These are phyloP conservation scores for Halictus ligatus DNA, from an alignment of 2,888 invertebrate species.

Conservation along the genomic window DNA sequence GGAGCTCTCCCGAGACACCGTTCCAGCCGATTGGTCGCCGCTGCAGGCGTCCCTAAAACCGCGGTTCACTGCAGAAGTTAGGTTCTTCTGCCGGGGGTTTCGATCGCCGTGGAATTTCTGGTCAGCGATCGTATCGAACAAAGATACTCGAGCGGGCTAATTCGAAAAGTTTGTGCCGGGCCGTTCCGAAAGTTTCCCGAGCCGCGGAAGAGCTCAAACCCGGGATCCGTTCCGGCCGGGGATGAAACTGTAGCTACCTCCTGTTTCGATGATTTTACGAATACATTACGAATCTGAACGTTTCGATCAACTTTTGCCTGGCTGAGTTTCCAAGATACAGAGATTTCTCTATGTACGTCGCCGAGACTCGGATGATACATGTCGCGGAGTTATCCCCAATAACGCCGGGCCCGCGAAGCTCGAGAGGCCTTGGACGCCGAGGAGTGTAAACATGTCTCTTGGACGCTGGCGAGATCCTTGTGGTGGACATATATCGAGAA, in stretches of 20 bases:
- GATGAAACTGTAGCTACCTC: background rate
- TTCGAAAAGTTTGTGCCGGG: background rate
- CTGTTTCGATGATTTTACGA: background rate
- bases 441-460: too few species aligned
- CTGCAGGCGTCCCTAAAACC: background rate
- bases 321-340: too few species aligned
- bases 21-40: background rate
- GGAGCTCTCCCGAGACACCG: background rate
- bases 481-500: too few species aligned
- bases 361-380: too few species aligned
- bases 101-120: background rate
- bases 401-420: too few species aligned
- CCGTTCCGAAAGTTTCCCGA: background rate
- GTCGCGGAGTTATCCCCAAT: too few species aligned
- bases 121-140: background rate
- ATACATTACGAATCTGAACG: background rate
- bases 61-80: background rate
- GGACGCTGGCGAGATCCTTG: too few species aligned
- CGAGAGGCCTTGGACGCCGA: too few species aligned
- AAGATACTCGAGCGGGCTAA: constrained; percentile 1
- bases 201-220: background rate
- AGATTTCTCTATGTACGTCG: too few species aligned
- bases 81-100: background rate
- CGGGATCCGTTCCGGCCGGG: constrained; percentile 6
- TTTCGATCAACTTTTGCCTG: background rate